Conservation (phyloP, 1,140 invertebrate genomes). For the Cyrtorhinus lividipennis region DNA sequence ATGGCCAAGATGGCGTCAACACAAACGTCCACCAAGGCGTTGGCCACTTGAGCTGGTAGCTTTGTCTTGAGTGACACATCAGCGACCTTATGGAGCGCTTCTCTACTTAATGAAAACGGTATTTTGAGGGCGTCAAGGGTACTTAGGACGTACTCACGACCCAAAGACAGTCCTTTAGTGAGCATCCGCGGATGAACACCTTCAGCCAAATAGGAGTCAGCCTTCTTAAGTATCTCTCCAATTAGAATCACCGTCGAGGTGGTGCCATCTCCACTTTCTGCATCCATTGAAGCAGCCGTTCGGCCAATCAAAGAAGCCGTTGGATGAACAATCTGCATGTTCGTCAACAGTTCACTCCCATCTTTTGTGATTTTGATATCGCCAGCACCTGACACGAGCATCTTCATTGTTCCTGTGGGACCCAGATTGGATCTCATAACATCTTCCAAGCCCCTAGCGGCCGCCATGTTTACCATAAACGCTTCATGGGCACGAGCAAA, state of each 20-base stretch:
- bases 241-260: constrained; percentile 97
- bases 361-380: constrained; percentile 99
- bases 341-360: constrained; percentile 95
- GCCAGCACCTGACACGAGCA: constrained; percentile 96
- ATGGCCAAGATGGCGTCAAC: constrained; percentile 28
- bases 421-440: constrained; percentile 97
- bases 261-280: constrained; percentile 96
- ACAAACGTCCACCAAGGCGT: constrained; percentile 62
- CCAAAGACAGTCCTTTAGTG: constrained; percentile 90
- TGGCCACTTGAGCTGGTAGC: constrained; percentile 74
- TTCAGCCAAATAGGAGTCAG: constrained; percentile 85
- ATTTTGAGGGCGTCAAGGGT: constrained; percentile 81
- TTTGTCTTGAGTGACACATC: constrained; percentile 87
- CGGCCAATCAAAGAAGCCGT: constrained; percentile 95
- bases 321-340: constrained; percentile 99
- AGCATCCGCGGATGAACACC: constrained; percentile 89
- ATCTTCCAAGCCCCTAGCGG: constrained; percentile 95
- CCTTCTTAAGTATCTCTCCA: constrained; percentile 93
- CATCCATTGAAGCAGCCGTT: constrained; percentile 98
- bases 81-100: constrained; percentile 69
- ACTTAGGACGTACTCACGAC: constrained; percentile 71
- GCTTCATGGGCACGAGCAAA: constrained; percentile 91
- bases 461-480: constrained; percentile 90
- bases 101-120: constrained; percentile 55
- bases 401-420: constrained; percentile 99